Base-by-base conservation (phyloP, 30 jellyfish, hydroid and myxozoan genomes). In the Pelagia noctiluca region DNA sequence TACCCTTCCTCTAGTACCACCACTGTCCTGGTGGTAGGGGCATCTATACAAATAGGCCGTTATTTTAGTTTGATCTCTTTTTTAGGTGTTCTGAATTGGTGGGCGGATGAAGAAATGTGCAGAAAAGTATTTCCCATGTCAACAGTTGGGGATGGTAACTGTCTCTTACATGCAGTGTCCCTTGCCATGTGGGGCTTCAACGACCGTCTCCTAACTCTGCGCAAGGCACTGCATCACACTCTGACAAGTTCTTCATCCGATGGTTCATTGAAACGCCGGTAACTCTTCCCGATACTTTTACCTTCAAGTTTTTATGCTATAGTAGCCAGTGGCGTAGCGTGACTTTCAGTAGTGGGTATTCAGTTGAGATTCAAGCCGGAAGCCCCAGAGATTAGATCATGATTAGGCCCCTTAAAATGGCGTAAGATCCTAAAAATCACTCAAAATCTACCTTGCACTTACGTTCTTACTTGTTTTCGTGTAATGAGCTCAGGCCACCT, bases 121-220 rank as follows among this genome's bases (percentile, higher is more conserved):
- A 80, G 98, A 21, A 92, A 92, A 53, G 66, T 92, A 34, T 92
- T 85, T 71, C 98, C 98, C 28, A 74, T 92, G 83, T 85, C 95
- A 34, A 92, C 98, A 0, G 93, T 92, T 48, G 97, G 98, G 7
- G 98, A 92, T 92, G 98, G 98, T 18, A 92, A 92, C 73, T 92
- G 98, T 61, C 68, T 92, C 47, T 53, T 92, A 71, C 98, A 92
- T 53, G 96, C 98, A 2, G 98, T 89, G 12, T 92, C 98, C 1
- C 95, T 92, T 22, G 98, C 92, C 35, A 92, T 92, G 98, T 92
- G 95, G 96, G 98, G 98, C 8, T 85, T 92, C 50, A 96, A 92
- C 60, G 98, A 92, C 63, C 89, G 98, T 19, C 25, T 85, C 62
- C 75, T 92, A 61, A 83, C 92, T 3, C 79, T 92, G 30, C 95